Evolutionary conservation across 2,888 invertebrate genomes (phyloP).

Genomic region (Rotaria socialis): DNA sequence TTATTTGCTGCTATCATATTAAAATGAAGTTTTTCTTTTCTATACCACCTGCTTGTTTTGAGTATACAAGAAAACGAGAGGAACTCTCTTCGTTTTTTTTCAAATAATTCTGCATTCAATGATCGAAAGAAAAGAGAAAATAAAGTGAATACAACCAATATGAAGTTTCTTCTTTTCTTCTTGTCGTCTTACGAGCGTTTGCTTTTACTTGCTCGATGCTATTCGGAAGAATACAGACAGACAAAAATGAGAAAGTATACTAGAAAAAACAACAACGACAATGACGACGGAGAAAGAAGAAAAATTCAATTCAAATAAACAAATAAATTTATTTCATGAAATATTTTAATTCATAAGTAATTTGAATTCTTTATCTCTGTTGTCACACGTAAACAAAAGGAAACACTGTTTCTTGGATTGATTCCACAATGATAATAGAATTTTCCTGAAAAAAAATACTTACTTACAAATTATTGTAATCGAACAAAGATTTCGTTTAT

Average conservation of each 20-base stretch:
- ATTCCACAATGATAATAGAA: too few relatives aligned
- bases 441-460: background rate
- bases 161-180: background rate
- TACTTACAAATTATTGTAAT: background rate
- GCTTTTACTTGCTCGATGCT: background rate
- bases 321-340: background rate
- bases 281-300: background rate
- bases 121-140: background rate
- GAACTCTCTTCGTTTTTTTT: background rate
- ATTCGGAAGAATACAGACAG: background rate
- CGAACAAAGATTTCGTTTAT: background rate
- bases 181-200: background rate
- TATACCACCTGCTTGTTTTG: background rate
- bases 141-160: slow-evolving; percentile 18
- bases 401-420: too few relatives aligned
- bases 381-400: too few relatives aligned
- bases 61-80: background rate
- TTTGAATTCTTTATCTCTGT: too few relatives aligned
- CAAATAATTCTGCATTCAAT: background rate
- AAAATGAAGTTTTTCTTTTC: background rate
- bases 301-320: background rate
- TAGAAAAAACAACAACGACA: background rate
- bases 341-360: too few relatives aligned
- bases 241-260: background rate
- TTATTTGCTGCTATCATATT: background rate